Conservation (phyloP, 2,797 vertebrate genomes). For the Cyclura pinguis region DNA sequence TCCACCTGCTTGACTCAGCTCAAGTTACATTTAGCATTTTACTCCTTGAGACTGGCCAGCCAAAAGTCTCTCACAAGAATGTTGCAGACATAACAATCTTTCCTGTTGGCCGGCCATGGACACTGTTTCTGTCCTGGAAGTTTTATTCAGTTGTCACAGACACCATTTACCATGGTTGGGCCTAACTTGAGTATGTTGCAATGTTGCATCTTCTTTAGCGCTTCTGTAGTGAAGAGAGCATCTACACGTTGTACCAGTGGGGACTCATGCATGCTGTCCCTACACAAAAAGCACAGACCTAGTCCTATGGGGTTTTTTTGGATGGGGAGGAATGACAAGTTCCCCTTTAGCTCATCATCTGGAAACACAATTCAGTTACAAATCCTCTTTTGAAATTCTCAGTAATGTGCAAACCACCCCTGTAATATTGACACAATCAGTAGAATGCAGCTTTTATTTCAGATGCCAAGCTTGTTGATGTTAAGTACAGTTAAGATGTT, state of each 20-base stretch:
- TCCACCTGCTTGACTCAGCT: neutral
- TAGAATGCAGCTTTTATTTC: neutral
- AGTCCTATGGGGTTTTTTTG: too few relatives aligned
- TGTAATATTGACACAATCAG: neutral
- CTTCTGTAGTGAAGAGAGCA: neutral
- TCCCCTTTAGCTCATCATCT: neutral
- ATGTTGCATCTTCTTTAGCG: neutral
- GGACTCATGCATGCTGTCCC: neutral
- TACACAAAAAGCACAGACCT: neutral
- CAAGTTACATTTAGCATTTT: neutral
- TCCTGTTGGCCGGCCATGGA: neutral
- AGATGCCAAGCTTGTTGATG: neutral
- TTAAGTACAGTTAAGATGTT: conserved; percentile 1
- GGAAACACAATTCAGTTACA: neutral
- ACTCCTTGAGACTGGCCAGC: neutral
- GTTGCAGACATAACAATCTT: too few relatives aligned
- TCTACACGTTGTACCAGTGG: too few relatives aligned
- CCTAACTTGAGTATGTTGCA: neutral
- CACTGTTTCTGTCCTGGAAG: neutral
- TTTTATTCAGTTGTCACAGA: neutral
- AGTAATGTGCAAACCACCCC: neutral
- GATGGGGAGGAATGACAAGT: neutral
- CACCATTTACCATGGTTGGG: neutral
- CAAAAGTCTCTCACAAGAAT: too few relatives aligned
- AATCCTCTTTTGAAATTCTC: neutral